Base-by-base conservation (phyloP, 2,797 vertebrate genomes). In the Coracias cyanogaster region DNA sequence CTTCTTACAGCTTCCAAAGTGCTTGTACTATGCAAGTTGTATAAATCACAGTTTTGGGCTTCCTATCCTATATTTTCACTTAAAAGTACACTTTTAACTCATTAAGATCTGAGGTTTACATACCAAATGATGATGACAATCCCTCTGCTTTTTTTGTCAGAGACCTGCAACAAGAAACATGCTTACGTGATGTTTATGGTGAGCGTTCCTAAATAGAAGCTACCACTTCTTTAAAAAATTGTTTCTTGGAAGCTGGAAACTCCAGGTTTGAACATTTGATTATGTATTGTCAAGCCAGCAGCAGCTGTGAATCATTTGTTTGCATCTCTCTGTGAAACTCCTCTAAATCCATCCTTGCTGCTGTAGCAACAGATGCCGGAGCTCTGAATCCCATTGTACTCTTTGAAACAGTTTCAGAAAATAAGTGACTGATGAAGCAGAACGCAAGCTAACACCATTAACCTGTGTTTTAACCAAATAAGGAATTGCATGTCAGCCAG, bases 381-480 rank as follows among this genome's bases (percentile, higher is more conserved):
- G 86, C 58, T 64, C 64, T 66, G 61, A 82, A 80, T 93, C 62
- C 88, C 43, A 15, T 71, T 91, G 80, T 67, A 45, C 64, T 87
- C 54, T 79, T 91, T 90, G 57, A 84, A 94, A 81, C 3, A 1
- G 55, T 87, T 89, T 86, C 39, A 74, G 82, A 78, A 87, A 46
- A 79, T 46, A 73, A 72, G 43, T 43, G 77, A 52, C 37, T 76
- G 86, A 86, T 87, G 41, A 82, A 93, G 76, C 71, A 92, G 76
- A 55, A 76, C 60, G 39, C 29, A n/a, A 77, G 62, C 58, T 70
- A 76, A 67, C 21, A 35, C 57, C 43, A 31, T 91, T 90, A 86
- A 91, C 85, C 64, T 73, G 43, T 54, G 66, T 72, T 92, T 91
- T 95, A 82, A 81, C 79, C 86, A 85, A 85, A 82, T 90, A 80